These are phyloP conservation scores for Standfussiana lucernea DNA, from an alignment of 2,888 invertebrate genomes.

Conservation along the genomic window DNA sequence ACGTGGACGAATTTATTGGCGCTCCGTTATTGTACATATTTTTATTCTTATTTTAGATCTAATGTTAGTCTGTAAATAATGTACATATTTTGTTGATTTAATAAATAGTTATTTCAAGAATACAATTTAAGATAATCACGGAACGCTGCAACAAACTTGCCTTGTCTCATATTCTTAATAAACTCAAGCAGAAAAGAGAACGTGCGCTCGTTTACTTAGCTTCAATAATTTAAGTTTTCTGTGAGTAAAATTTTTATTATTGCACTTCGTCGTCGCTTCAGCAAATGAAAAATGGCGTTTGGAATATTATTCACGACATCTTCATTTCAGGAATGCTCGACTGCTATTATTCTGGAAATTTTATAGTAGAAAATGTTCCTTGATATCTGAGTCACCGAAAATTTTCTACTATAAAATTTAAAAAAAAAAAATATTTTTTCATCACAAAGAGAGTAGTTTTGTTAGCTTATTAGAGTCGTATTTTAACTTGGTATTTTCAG, in stretches of 20 bases:
- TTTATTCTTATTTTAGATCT: no score
- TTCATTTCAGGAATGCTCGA: conserved; percentile 24
- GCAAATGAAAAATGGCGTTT: conserved; percentile 47
- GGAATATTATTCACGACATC: conserved; percentile 40
- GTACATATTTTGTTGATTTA: no score
- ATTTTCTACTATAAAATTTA: no score
- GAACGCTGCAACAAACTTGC: not conserved
- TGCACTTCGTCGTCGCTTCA: conserved; percentile 19
- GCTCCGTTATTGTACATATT: no score
- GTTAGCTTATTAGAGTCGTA: not conserved
- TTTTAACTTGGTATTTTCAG: not conserved
- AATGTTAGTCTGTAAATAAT: no score
- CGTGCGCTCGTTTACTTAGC: conserved; percentile 1
- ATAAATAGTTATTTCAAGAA: not conserved
- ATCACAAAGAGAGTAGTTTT: not conserved
- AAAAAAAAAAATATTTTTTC: no score
- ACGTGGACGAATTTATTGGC: no score
- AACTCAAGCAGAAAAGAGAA: conserved; percentile 1
- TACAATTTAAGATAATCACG: not conserved
- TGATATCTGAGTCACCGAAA: no score
- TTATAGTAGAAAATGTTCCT: not conserved
- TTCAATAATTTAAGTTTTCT: conserved; percentile 32
- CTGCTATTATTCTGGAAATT: conserved; percentile 3
- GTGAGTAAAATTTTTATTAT: not conserved
- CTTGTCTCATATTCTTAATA: not conserved